phyloP scores from a whole-genome alignment of 2,888 invertebrate species.

The Osedax frankpressi region DNA sequence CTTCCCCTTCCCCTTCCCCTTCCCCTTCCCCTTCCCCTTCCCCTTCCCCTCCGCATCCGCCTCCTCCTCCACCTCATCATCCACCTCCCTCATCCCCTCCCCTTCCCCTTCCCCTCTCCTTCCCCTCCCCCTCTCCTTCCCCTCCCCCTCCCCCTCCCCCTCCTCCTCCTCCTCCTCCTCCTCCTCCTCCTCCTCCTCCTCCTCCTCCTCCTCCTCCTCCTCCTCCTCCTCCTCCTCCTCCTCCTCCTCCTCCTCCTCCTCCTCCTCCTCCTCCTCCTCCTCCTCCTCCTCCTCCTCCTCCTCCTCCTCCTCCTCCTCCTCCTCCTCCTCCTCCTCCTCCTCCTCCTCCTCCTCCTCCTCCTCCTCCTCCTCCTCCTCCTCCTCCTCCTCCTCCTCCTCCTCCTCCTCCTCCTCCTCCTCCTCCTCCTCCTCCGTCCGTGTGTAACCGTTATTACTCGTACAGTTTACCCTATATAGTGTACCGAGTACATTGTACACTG shows the following conservation, averaged over 20 bases:
- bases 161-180: neutral
- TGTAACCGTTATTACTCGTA: too few species aligned
- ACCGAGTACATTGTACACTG: too few species aligned
- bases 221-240: slow-evolving; percentile 12
- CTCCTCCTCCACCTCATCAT: neutral
- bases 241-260: slow-evolving; percentile 12
- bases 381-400: neutral
- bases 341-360: neutral
- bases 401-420: neutral
- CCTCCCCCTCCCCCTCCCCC: neutral
- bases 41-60: neutral
- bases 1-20: neutral
- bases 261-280: slow-evolving; percentile 12
- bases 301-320: neutral
- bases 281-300: slow-evolving; percentile 6
- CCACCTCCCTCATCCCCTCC: neutral
- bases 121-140: neutral
- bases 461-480: too few species aligned
- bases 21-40: neutral
- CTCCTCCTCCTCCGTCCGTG: neutral
- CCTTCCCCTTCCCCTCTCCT: neutral
- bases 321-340: slow-evolving; percentile 10
- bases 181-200: neutral
- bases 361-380: neutral
- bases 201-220: slow-evolving; percentile 12